phyloP scores from a whole-genome alignment of 2,888 invertebrate genomes.

The Taenaris catops region DNA sequence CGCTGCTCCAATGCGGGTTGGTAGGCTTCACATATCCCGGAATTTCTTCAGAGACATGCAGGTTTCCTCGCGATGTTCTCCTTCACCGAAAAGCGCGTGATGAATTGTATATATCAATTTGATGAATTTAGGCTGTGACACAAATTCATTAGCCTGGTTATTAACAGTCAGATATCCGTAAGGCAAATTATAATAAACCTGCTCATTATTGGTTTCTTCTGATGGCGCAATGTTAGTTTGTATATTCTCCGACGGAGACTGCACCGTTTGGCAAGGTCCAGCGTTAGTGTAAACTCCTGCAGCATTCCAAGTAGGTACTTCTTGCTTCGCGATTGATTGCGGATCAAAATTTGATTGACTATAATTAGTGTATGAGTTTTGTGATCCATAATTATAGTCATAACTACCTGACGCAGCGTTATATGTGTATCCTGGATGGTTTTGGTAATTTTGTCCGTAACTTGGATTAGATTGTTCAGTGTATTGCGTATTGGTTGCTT shows the following conservation, averaged over 20 bases:
- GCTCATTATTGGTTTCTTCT: constrained; percentile 35
- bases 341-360: constrained; percentile 39
- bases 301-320: constrained; percentile 43
- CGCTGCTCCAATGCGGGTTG: too few species aligned
- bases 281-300: constrained; percentile 69
- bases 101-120: too few species aligned
- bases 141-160: constrained; percentile 43
- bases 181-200: constrained; percentile 65
- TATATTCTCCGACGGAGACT: constrained; percentile 63
- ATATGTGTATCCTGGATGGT: constrained; percentile 82
- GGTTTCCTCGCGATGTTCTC: too few species aligned
- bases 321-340: constrained; percentile 37
- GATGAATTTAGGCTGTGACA: too few species aligned
- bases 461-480: constrained; percentile 32
- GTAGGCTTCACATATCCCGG: too few species aligned
- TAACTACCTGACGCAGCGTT: constrained; percentile 77
- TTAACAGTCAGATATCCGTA: constrained; percentile 66
- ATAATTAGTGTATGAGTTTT: constrained; percentile 52
- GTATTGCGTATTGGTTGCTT: constrained; percentile 31
- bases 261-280: constrained; percentile 60
- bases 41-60: too few species aligned
- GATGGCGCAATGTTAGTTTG: constrained; percentile 27
- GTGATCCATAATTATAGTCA: constrained; percentile 82
- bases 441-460: constrained; percentile 56
- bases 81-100: too few species aligned